These are phyloP conservation scores for Aphodius sticticus DNA, from an alignment of 2,888 invertebrate genomes.

Conservation along the genomic window DNA sequence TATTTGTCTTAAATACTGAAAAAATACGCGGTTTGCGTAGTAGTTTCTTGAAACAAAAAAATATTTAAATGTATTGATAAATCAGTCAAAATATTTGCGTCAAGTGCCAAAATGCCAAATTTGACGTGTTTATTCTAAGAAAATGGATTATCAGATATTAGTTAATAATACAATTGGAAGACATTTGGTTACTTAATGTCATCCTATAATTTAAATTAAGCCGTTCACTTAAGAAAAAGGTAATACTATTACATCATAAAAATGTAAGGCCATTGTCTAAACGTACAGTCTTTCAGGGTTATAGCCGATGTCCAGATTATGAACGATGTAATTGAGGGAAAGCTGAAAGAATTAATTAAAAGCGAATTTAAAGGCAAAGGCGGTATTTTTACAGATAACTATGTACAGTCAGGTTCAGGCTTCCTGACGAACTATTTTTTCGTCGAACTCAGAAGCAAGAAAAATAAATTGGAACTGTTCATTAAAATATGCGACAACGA, in stretches of 20 bases:
- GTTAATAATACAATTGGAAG: no score
- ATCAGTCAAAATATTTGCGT: no score
- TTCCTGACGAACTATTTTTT: neutral
- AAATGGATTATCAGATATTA: no score
- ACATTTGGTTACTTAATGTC: neutral
- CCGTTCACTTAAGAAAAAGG: neutral
- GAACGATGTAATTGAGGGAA: neutral
- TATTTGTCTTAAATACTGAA: no score
- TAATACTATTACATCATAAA: neutral
- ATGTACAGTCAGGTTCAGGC: neutral
- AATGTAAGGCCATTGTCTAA: no score
- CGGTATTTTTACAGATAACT: neutral
- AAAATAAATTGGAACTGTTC: neutral
- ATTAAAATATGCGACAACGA: neutral
- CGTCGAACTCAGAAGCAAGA: neutral
- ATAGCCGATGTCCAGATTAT: neutral
- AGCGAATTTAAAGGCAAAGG: neutral
- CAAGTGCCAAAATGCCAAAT: no score
- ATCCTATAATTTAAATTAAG: neutral
- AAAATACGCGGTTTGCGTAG: no score
- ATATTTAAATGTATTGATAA: no score
- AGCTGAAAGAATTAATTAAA: neutral
- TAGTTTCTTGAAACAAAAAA: no score
- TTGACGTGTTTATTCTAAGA: no score
- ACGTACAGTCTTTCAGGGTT: neutral